Evolutionary conservation across 2,888 invertebrate species (phyloP).

Genomic region (Gortyna flavago): DNA sequence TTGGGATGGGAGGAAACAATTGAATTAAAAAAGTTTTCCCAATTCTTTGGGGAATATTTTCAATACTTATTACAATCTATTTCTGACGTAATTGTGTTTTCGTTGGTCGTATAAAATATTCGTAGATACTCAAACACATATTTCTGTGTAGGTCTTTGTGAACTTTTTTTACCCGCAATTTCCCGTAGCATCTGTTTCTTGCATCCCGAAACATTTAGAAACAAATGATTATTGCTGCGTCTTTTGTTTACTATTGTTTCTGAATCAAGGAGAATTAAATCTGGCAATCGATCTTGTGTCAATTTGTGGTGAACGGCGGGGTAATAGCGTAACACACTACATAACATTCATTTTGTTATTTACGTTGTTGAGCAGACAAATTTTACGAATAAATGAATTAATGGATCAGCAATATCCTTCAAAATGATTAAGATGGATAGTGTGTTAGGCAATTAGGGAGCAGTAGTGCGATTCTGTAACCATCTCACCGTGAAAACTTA

Average conservation of each 20-base stretch:
- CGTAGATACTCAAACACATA: neutral
- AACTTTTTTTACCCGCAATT: neutral
- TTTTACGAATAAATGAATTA: too few relatives aligned
- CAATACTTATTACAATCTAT: neutral
- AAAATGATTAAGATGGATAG: too few relatives aligned
- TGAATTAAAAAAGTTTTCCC: constrained; percentile 38
- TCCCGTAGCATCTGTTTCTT: neutral
- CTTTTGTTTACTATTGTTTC: neutral
- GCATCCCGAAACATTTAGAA: neutral
- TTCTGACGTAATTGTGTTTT: constrained; percentile 7
- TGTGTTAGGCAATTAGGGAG: neutral
- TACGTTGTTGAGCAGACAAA: too few relatives aligned
- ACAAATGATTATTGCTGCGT: neutral
- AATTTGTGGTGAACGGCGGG: constrained; percentile 5
- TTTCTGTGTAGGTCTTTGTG: neutral
- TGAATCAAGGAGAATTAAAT: constrained; percentile 1
- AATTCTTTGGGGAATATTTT: constrained; percentile 20
- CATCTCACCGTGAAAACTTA: too few relatives aligned
- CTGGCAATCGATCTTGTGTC: constrained; percentile 7
- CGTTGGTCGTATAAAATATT: neutral
- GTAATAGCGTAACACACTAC: too few relatives aligned
- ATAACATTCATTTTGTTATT: too few relatives aligned
- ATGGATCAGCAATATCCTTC: too few relatives aligned
- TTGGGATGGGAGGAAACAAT: constrained; percentile 20
- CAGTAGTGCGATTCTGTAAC: too few relatives aligned